Percentiles rank a stretch among this genome's conserved stretches.
These are phyloP conservation scores for Geodia barretti DNA, from an alignment of 37 sponge, comb jelly and placozoan species.

Conservation along the genomic window DNA sequence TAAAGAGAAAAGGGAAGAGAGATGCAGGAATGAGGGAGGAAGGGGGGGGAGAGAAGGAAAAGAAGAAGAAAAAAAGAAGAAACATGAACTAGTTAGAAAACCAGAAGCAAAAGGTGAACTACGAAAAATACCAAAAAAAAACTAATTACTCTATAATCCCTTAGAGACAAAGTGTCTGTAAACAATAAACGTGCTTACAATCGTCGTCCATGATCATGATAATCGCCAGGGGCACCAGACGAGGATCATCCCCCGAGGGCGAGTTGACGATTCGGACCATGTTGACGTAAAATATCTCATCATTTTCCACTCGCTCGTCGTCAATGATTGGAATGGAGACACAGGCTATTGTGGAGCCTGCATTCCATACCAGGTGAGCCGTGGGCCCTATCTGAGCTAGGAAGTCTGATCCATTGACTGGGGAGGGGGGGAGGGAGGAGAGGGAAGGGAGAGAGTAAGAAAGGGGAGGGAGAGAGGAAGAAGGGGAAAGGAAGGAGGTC, in stretches of 20 bases:
- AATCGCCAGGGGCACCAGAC: no score
- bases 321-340: neutral
- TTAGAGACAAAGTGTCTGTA: no score
- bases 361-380: neutral
- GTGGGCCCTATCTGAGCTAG: neutral
- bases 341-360: neutral
- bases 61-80: neutral
- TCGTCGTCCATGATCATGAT: neutral
- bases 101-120: neutral
- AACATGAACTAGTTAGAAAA: neutral
- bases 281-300: neutral
- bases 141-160: no score
- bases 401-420: neutral
- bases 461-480: neutral
- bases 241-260: no score
- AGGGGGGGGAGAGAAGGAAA: neutral
- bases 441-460: neutral
- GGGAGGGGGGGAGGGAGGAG: neutral
- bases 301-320: neutral
- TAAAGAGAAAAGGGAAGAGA: slow-evolving; percentile 4
- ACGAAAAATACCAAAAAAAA: neutral
- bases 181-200: neutral
- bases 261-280: neutral
- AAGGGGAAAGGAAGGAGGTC: no score
- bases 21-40: neutral